phyloP scores from a whole-genome alignment of 2,888 invertebrate species.

The Falcaria lacertinaria region DNA sequence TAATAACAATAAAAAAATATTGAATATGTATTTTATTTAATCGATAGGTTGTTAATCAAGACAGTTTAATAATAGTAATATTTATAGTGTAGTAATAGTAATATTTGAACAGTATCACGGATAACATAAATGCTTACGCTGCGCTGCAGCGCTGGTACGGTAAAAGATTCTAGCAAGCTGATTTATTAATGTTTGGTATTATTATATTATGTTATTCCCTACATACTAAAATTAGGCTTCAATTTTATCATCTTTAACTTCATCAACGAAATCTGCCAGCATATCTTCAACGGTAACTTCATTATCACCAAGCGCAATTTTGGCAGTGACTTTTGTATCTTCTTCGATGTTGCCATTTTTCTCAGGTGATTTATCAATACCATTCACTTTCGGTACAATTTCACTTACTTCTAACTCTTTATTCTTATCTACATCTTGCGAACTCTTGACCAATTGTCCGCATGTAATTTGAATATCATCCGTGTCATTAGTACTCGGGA shows the following conservation, averaged over 20 bases:
- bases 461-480: constrained; percentile 68
- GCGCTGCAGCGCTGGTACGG: too few relatives aligned
- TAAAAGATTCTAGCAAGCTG: constrained; percentile 9
- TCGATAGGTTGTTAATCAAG: too few relatives aligned
- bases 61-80: too few relatives aligned
- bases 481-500: constrained; percentile 62
- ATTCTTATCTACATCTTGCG: constrained; percentile 41
- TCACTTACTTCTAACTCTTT: constrained; percentile 14
- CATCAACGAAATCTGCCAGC: constrained; percentile 72
- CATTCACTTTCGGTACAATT: constrained; percentile 39
- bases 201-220: too few relatives aligned
- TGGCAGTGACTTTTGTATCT: constrained; percentile 14
- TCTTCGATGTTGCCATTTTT: constrained; percentile 24
- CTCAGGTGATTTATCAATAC: constrained; percentile 23
- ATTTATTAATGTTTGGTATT: too few relatives aligned
- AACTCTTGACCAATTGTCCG: constrained; percentile 47
- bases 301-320: constrained; percentile 16
- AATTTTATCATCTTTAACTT: constrained; percentile 49
- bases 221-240: constrained; percentile 22
- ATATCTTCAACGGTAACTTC: constrained; percentile 58
- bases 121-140: too few relatives aligned
- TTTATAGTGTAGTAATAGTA: too few relatives aligned
- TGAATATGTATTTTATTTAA: too few relatives aligned
- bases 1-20: too few relatives aligned
- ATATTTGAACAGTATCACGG: too few relatives aligned